phyloP scores from a whole-genome alignment of 2,113 vertebrate genomes.

The Corythoichthys haematopterus region DNA sequence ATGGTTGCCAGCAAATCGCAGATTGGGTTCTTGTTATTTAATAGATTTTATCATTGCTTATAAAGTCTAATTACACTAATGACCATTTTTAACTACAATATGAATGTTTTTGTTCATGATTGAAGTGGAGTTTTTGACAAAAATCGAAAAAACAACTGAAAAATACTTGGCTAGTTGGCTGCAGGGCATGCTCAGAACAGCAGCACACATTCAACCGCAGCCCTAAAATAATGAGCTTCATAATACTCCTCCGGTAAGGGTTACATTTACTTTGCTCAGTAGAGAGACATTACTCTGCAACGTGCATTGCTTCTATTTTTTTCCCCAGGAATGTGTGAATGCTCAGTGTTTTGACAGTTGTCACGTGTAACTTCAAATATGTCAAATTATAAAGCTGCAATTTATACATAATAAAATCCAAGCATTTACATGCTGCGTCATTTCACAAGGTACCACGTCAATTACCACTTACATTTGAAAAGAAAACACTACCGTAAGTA shows the following conservation, averaged over 20 bases:
- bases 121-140: too few species aligned
- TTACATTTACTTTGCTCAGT: background rate
- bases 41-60: too few species aligned
- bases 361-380: background rate
- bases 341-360: background rate
- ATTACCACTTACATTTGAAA: conserved; percentile 29
- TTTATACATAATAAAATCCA: conserved; percentile 16
- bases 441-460: conserved; percentile 7
- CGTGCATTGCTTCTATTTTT: background rate
- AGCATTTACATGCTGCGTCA: conserved; percentile 9
- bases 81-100: too few species aligned
- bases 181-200: too few species aligned
- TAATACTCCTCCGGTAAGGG: background rate
- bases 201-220: too few species aligned
- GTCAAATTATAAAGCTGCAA: background rate
- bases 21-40: too few species aligned
- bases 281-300: background rate
- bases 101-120: too few species aligned
- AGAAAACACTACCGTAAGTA: conserved; percentile 16
- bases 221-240: background rate
- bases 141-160: too few species aligned
- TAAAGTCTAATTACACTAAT: too few species aligned
- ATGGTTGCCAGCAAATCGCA: too few species aligned
- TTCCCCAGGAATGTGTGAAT: background rate
- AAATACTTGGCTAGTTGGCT: too few species aligned